Evolutionary conservation across 2,888 invertebrate genomes (phyloP).

Genomic region (Acanthopleura granulata): DNA sequence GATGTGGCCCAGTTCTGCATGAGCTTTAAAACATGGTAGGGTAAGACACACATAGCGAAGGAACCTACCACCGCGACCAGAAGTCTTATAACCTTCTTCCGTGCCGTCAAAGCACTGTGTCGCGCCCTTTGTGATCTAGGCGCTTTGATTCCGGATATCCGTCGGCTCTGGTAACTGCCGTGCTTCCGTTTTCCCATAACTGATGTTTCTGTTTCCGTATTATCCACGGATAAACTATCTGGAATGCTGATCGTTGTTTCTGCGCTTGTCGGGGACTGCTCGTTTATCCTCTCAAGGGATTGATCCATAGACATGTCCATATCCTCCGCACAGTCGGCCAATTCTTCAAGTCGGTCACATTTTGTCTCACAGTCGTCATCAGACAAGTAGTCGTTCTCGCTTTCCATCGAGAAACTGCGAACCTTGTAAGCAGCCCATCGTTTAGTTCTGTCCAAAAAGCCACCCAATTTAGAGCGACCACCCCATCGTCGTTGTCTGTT

Average conservation of each 20-base stretch:
- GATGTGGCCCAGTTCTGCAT: constrained; percentile 87
- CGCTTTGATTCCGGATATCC: background rate
- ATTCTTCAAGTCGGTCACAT: background rate
- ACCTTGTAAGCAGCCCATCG: constrained; percentile 13
- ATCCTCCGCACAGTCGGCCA: background rate
- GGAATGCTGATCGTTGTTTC: background rate
- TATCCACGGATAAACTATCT: background rate
- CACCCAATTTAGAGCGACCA: background rate
- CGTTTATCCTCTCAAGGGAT: background rate
- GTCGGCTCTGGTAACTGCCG: background rate
- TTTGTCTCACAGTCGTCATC: background rate
- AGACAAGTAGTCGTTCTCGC: background rate
- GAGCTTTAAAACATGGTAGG: constrained; percentile 82
- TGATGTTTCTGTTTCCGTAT: background rate
- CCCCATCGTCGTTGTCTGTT: background rate
- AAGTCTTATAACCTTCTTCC: constrained; percentile 89
- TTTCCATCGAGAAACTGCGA: constrained; percentile 10
- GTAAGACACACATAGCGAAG: constrained; percentile 90
- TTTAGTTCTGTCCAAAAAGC: background rate
- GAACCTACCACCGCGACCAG: constrained; percentile 88
- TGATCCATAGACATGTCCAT: background rate
- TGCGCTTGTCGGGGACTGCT: background rate
- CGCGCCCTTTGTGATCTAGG: constrained; percentile 27
- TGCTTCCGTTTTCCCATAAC: background rate
- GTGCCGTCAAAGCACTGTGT: constrained; percentile 75